These are phyloP conservation scores for Paedocypris micromegethes DNA, from an alignment of 2,797 vertebrate genomes.

Conservation along the genomic window DNA sequence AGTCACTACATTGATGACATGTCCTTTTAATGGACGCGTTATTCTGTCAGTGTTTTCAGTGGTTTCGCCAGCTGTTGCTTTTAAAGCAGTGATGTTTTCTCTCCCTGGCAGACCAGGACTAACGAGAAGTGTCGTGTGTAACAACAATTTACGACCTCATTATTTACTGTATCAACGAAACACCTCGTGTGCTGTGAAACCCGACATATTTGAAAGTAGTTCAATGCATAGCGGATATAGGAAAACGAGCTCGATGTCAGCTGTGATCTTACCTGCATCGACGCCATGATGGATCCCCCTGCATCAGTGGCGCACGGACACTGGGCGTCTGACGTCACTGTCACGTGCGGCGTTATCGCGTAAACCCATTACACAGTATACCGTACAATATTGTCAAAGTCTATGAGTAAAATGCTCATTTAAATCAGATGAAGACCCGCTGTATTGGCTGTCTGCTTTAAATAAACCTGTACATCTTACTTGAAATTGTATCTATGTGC, in stretches of 20 bases:
- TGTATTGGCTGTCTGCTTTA: no score
- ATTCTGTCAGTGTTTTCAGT: not conserved
- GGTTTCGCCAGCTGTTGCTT: constrained; percentile 31
- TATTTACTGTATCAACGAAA: not conserved
- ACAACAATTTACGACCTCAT: not conserved
- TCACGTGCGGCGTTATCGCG: constrained; percentile 11
- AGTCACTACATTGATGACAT: not conserved
- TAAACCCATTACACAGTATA: no score
- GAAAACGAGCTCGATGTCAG: constrained; percentile 23
- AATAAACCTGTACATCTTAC: no score
- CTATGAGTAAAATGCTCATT: no score
- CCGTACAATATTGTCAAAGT: no score
- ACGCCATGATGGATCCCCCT: constrained; percentile 94
- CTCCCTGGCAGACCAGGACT: constrained; percentile 14
- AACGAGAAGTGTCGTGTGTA: constrained; percentile 19
- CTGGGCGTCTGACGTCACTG: constrained; percentile 15
- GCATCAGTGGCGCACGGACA: constrained; percentile 35
- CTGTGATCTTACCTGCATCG: constrained; percentile 88
- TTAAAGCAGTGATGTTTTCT: constrained; percentile 18
- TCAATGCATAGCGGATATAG: not conserved
- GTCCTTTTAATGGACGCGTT: not conserved
- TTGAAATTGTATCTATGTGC: no score
- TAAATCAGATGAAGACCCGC: no score
- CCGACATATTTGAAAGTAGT: not conserved
- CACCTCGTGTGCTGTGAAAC: not conserved